phyloP scores from a whole-genome alignment of 2,888 invertebrate genomes.

The Calameuta pallipes region DNA sequence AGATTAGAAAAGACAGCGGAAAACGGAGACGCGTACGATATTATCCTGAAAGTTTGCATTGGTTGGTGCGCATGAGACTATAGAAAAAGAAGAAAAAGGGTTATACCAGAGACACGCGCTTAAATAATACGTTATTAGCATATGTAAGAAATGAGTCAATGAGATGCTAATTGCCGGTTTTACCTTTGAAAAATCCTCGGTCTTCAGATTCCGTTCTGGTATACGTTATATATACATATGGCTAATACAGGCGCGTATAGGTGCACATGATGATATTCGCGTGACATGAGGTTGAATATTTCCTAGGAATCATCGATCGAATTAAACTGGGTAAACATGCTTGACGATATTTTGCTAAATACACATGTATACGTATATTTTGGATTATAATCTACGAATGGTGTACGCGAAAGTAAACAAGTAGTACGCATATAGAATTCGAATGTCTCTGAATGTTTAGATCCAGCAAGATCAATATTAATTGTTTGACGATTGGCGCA shows the following conservation, averaged over 20 bases:
- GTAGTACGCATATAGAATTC: neutral
- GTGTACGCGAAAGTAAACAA: neutral
- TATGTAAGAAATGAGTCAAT: conserved; percentile 60
- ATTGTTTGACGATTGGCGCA: neutral
- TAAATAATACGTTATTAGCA: conserved; percentile 59
- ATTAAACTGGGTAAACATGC: neutral
- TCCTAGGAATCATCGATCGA: neutral
- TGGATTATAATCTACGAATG: neutral
- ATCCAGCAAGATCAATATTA: neutral
- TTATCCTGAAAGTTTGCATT: neutral
- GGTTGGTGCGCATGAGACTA: conserved; percentile 10
- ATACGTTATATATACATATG: neutral
- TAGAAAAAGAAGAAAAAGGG: conserved; percentile 10
- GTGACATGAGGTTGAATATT: neutral
- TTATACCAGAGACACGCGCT: conserved; percentile 30
- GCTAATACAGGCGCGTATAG: neutral
- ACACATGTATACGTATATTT: neutral
- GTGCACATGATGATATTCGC: neutral
- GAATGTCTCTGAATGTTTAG: neutral
- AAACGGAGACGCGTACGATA: conserved; percentile 2
- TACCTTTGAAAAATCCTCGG: conserved; percentile 49
- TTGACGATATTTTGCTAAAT: conserved; percentile 17
- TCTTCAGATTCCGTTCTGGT: conserved; percentile 30
- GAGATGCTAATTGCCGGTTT: conserved; percentile 63
- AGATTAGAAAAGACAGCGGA: conserved; percentile 9